Percentiles rank a stretch among this genome's conserved stretches.
Evolutionary conservation across 1,140 invertebrate genomes (phyloP).

Genomic region (Atta texana): DNA sequence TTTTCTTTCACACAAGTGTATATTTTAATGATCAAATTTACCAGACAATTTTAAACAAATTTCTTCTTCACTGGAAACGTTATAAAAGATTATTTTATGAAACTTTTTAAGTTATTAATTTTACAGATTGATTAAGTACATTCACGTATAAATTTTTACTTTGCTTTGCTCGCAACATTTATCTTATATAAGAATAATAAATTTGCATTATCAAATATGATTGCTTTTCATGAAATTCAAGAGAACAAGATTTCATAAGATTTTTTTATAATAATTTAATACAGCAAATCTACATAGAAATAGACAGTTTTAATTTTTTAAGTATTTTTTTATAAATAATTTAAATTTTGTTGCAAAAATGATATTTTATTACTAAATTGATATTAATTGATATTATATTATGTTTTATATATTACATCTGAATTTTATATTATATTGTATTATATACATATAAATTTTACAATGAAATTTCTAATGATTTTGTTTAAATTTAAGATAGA

Average conservation of each 20-base stretch:
- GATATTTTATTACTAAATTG: neutral
- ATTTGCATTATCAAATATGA: neutral
- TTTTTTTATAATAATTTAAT: neutral
- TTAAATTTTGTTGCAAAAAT: neutral
- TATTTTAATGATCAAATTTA: neutral
- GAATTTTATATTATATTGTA: neutral
- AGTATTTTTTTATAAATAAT: neutral
- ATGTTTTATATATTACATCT: neutral
- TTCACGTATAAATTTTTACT: neutral
- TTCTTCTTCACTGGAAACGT: neutral
- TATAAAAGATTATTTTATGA: neutral
- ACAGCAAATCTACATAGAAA: neutral
- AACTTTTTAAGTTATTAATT: neutral
- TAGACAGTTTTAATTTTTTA: neutral
- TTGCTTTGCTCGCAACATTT: neutral
- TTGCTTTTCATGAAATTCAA: neutral
- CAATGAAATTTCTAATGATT: too few relatives aligned
- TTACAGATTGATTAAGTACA: neutral
- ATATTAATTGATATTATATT: neutral
- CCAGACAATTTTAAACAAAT: neutral
- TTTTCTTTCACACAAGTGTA: too few relatives aligned
- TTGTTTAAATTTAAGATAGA: too few relatives aligned
- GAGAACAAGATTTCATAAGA: neutral
- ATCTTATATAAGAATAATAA: neutral
- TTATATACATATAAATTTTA: too few relatives aligned